Evolutionary conservation across 2,113 vertebrate genomes (phyloP), one percentile per base, ranked within the genome.

Genomic region (Saccopteryx bilineata): DNA sequence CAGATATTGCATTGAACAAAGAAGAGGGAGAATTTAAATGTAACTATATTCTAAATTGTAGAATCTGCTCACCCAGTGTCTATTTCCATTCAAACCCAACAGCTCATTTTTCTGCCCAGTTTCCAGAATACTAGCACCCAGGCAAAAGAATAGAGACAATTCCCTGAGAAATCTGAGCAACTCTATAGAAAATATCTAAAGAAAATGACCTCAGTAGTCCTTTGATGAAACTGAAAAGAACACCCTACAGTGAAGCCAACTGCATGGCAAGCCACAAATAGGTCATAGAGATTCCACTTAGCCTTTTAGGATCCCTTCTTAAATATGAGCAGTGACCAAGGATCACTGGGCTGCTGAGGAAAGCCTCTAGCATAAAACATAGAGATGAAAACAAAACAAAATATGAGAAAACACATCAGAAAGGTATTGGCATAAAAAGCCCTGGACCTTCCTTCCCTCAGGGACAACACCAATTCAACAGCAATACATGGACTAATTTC

Each of bases 91-190:
- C 71, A 9, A 54, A 31, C 28, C 66, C 72, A 92, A 48, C 0
- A 69, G 54, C n/a, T 15, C 66, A 24, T 90, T 92, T 90, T 54
- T 90, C 79, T 93, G 85, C 17, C 80, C 58, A 95, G n/a, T 61
- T 91, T 84, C 46, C 28, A 78, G 61, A 90, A 86, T 76, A 54
- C 8, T 90, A 46, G n/a, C 23, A 81, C 9, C 28, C 31, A 65
- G 60, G 9, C 11, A 90, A 26, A 5, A 76, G 5, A 89, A 69
- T 75, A 23, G 31, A 82, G 60, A 31, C 80, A 76, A 19, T 86
- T 95, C 88, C 63, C 65, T 92, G 28, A 94, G 28, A 56, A 96
- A 89, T 82, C 13, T 63, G 28, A 94, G 23, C 28, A 86, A 60
- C 24, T 3, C 9, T 69, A 68, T 80, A 85, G 26, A 94, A 89